These are phyloP conservation scores for Sesamia inferens DNA, from an alignment of 2,888 invertebrate genomes.

Conservation along the genomic window DNA sequence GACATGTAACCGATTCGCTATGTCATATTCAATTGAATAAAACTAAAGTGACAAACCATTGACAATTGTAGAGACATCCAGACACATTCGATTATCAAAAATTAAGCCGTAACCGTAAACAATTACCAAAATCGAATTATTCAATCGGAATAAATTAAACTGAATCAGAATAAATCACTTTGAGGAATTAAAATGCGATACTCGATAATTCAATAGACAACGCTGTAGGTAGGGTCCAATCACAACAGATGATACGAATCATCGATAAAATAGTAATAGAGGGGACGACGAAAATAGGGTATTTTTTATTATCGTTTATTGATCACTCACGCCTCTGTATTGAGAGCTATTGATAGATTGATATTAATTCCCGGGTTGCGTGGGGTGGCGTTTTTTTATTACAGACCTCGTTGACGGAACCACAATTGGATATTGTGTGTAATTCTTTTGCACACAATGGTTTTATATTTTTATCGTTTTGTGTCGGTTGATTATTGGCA, in stretches of 20 bases:
- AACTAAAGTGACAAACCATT: conserved; percentile 55
- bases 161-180: conserved; percentile 66
- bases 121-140: conserved; percentile 67
- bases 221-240: conserved; percentile 77
- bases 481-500: conserved; percentile 77
- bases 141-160: conserved; percentile 68
- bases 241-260: conserved; percentile 80
- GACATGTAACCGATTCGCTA: conserved; percentile 44
- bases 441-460: conserved; percentile 80
- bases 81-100: conserved; percentile 63
- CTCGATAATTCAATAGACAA: conserved; percentile 82
- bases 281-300: conserved; percentile 77
- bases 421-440: conserved; percentile 87
- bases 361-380: conserved; percentile 82
- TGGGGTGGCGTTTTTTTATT: conserved; percentile 86
- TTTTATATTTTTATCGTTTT: conserved; percentile 73
- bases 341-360: conserved; percentile 88
- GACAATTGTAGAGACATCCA: conserved; percentile 54
- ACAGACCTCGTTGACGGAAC: conserved; percentile 81
- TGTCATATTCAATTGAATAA: conserved; percentile 46
- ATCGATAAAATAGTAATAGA: conserved; percentile 82
- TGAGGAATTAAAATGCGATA: conserved; percentile 70
- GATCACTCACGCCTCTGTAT: conserved; percentile 86
- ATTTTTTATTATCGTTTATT: conserved; percentile 84
- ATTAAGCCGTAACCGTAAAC: conserved; percentile 67